phyloP scores from a whole-genome alignment of 2,797 vertebrate species.

The Carapus acus region DNA sequence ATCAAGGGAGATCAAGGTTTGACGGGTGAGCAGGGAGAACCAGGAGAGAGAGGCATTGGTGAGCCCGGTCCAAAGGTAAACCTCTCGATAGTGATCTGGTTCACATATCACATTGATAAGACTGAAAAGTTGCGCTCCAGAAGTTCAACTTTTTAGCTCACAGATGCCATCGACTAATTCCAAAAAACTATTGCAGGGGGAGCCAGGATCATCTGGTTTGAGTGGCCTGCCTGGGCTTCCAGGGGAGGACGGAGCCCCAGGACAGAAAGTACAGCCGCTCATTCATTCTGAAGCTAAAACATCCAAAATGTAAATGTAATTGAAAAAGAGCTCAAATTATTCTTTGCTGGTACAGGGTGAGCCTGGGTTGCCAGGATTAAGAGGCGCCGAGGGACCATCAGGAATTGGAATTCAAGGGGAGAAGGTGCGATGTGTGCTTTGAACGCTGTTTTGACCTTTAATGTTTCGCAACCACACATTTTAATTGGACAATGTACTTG shows the following conservation, averaged over 20 bases:
- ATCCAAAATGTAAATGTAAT: no score
- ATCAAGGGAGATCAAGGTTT: conserved; percentile 83
- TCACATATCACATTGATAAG: background rate
- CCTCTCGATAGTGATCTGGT: no score
- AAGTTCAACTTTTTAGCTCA: no score
- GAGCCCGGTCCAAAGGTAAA: conserved; percentile 81
- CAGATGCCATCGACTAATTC: no score
- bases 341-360: conserved; percentile 73
- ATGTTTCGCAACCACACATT: no score
- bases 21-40: conserved; percentile 78
- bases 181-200: conserved; percentile 70
- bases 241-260: conserved; percentile 86
- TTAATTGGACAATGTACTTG: background rate
- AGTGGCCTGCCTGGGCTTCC: conserved; percentile 85
- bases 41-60: conserved; percentile 79
- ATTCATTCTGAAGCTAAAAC: background rate
- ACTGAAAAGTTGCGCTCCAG: background rate
- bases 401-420: conserved; percentile 84
- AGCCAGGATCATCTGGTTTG: conserved; percentile 78
- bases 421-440: conserved; percentile 68
- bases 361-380: conserved; percentile 76
- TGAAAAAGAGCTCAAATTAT: no score
- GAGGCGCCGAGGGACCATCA: conserved; percentile 78
- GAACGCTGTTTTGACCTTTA: background rate
- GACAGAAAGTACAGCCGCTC: conserved; percentile 79